Conservation (phyloP, 2,113 vertebrate species). For the Alligator sinensis region DNA sequence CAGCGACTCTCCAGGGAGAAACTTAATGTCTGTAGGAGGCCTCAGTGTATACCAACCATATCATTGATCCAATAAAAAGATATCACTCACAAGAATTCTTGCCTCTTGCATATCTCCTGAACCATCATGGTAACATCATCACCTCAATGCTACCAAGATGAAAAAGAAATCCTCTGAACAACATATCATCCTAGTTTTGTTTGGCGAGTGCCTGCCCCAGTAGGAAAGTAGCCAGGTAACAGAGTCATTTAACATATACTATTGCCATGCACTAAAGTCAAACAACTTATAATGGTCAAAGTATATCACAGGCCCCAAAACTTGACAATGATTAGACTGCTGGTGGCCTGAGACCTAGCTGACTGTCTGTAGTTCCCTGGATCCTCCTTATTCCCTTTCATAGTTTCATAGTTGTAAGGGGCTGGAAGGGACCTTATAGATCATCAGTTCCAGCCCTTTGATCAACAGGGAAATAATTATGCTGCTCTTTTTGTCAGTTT, state of each 20-base stretch:
- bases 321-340: background rate
- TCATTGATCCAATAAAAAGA: too few species aligned
- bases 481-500: background rate
- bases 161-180: background rate
- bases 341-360: background rate
- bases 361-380: background rate
- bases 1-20: too few species aligned
- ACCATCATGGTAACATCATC: too few species aligned
- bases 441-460: background rate
- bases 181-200: background rate
- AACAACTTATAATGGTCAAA: background rate
- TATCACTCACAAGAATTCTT: too few species aligned
- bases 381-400: background rate
- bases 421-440: too few species aligned
- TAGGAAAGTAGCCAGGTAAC: too few species aligned
- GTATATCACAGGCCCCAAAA: background rate
- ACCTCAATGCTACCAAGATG: too few species aligned
- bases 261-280: background rate
- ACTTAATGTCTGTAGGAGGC: too few species aligned
- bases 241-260: background rate
- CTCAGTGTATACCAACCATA: too few species aligned
- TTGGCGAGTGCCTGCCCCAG: too few species aligned
- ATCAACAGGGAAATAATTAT: background rate
- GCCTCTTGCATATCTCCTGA: too few species aligned
- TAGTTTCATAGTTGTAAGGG: too few species aligned